phyloP scores from a whole-genome alignment of 1,140 invertebrate species.

The Chelonus insularis region DNA sequence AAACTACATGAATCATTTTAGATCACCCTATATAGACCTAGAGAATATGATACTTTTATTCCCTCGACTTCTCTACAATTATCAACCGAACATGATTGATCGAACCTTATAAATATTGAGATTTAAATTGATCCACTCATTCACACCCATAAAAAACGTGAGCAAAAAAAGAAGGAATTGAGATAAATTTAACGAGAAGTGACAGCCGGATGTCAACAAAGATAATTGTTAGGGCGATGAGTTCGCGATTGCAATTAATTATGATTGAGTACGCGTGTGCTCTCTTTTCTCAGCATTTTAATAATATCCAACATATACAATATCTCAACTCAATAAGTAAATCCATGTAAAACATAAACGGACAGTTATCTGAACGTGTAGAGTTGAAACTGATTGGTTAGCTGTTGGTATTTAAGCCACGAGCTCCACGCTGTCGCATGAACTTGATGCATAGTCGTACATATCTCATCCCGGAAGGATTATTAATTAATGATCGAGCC shows the following conservation, averaged over 20 bases:
- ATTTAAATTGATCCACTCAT: background rate
- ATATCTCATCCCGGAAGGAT: constrained; percentile 41
- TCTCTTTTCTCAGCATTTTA: background rate
- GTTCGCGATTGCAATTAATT: constrained; percentile 9
- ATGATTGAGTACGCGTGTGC: background rate
- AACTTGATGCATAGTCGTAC: constrained; percentile 43
- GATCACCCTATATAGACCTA: too few relatives aligned
- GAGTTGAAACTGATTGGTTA: background rate
- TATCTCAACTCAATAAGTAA: too few relatives aligned
- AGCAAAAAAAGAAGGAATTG: background rate
- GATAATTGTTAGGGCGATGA: background rate
- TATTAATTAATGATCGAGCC: constrained; percentile 47
- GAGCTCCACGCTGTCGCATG: constrained; percentile 35
- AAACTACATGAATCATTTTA: too few relatives aligned
- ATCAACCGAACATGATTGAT: background rate
- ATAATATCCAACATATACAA: background rate
- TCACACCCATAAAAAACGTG: background rate
- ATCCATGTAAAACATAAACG: too few relatives aligned
- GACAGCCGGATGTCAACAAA: constrained; percentile 3
- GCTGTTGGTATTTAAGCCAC: constrained; percentile 23
- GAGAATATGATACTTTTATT: background rate
- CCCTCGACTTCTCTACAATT: background rate
- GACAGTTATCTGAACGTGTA: background rate
- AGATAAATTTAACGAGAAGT: constrained; percentile 3
- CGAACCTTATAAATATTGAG: background rate